These are phyloP conservation scores for Dynastes maya DNA, from an alignment of 2,888 invertebrate genomes.

Conservation along the genomic window DNA sequence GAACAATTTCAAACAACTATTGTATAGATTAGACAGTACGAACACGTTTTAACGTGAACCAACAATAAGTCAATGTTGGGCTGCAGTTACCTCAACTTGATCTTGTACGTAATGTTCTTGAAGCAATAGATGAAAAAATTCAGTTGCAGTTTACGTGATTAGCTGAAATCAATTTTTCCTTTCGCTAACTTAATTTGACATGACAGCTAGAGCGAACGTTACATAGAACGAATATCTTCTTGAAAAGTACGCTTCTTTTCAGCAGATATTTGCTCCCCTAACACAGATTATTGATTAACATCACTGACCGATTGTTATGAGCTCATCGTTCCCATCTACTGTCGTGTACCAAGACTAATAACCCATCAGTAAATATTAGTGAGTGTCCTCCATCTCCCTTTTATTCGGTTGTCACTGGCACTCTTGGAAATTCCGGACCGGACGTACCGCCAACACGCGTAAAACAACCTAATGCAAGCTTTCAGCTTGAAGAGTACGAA, in stretches of 20 bases:
- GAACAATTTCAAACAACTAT: too few species aligned
- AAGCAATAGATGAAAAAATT: too few species aligned
- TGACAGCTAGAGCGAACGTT: too few species aligned
- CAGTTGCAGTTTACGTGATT: too few species aligned
- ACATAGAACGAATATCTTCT: not conserved
- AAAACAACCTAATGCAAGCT: conserved; percentile 37
- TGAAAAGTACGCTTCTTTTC: not conserved
- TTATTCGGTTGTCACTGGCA: conserved; percentile 40
- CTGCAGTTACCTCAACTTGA: too few species aligned
- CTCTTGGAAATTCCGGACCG: conserved; percentile 20
- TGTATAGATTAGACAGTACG: too few species aligned
- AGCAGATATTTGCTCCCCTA: not conserved
- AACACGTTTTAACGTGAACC: too few species aligned
- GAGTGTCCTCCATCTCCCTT: conserved; percentile 36
- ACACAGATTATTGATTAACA: conserved; percentile 16
- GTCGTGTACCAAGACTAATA: conserved; percentile 14
- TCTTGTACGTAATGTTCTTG: too few species aligned
- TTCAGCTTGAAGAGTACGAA: conserved; percentile 24
- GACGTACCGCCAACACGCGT: conserved; percentile 5
- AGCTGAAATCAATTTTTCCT: too few species aligned
- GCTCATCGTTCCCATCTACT: not conserved
- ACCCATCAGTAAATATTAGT: conserved; percentile 26
- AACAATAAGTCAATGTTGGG: too few species aligned
- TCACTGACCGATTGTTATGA: conserved; percentile 29
- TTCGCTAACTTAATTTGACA: too few species aligned